These are phyloP conservation scores for Nomia melanderi DNA, from an alignment of 1,140 invertebrate species.

Conservation along the genomic window DNA sequence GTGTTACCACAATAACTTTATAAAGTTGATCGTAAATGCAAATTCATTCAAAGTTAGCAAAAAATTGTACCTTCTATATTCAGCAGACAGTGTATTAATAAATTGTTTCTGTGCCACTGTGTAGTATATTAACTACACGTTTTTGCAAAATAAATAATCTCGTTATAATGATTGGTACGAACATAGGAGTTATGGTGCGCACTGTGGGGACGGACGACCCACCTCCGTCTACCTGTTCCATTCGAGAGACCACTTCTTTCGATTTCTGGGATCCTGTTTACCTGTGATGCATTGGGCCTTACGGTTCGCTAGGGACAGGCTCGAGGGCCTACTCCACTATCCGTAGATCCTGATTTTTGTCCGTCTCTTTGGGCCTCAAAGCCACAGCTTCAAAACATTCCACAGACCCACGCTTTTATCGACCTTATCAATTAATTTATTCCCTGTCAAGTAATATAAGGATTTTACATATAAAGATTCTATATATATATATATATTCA, in stretches of 20 bases:
- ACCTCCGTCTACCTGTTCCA: constrained; percentile 43
- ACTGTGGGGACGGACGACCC: constrained; percentile 2
- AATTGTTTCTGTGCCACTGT: neutral
- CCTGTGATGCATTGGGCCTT: constrained; percentile 68
- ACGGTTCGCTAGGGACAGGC: constrained; percentile 28
- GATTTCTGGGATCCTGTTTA: constrained; percentile 66
- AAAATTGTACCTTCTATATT: too few species aligned
- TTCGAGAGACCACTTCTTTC: constrained; percentile 47
- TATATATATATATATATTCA: too few species aligned
- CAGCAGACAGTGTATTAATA: neutral
- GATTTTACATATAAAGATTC: too few species aligned
- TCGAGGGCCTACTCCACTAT: neutral
- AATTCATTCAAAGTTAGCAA: too few species aligned
- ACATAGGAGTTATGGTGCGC: neutral
- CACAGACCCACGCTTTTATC: neutral
- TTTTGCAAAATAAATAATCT: neutral
- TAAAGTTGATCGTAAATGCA: too few species aligned
- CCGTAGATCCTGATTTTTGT: constrained; percentile 6
- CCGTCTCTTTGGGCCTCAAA: neutral
- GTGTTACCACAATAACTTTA: too few species aligned
- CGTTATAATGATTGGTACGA: neutral
- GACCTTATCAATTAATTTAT: neutral
- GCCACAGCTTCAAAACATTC: neutral
- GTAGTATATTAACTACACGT: neutral
- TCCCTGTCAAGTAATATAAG: too few species aligned